Evolutionary conservation across 1,140 invertebrate species (phyloP), one percentile per base, ranked within the genome.

Genomic region (Drosophila kurseongensis): DNA sequence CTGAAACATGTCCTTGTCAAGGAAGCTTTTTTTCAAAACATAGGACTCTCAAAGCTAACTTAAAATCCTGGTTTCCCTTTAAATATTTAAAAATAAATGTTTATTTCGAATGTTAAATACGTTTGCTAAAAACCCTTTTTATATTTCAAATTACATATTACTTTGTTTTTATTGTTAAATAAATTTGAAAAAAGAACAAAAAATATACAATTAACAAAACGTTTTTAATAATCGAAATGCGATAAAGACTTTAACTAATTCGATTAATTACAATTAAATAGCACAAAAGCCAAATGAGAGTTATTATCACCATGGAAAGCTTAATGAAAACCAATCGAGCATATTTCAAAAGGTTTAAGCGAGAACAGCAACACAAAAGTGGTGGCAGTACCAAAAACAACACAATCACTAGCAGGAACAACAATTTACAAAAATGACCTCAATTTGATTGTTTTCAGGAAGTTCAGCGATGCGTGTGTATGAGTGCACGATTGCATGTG

Each of bases 401-500:
- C 23, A 16, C 36, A 55, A 71, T 32, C 69, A 38, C 42, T 23
- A 40, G 44, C 38, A 66, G 48, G 54, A 74, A 47, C 74, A 75
- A 57, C 63, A 69, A 60, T 68, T 61, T 57, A 55, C 62, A 76
- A 69, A 84, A 80, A 62, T 77, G 72, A 73, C 77, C 77, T 74
- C 62, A 78, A 80, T 85, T 77, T 67, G 58, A 85, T 85, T 85
- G 41, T 71, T 65, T 68, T 61, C 65, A 65, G 66, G 67, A 60
- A 50, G 75, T 79, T 63, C 76, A 69, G 38, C 62, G 59, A 56
- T 60, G 65, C 54, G 40, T 75, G 36, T 52, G 35, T 67, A 51
- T 44, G 40, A 51, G 61, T 58, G 50, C 48, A 47, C 32, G 27
- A 27, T 40, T 66, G 57, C 42, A 12, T 65, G 56, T 44, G 14